phyloP scores from a whole-genome alignment of 2,113 vertebrate genomes.

The Cisticola juncidis region DNA sequence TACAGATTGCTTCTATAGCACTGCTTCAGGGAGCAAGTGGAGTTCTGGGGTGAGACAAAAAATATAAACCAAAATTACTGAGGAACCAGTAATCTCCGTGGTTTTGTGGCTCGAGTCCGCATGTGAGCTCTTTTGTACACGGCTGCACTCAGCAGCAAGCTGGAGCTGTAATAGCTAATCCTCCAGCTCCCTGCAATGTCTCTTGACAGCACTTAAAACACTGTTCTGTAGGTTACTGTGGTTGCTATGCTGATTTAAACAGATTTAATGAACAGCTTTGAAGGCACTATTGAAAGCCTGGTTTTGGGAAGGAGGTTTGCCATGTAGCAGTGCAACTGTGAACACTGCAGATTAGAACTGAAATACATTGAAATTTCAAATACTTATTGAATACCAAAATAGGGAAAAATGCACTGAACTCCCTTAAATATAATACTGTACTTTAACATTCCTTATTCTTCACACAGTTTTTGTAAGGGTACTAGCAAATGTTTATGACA shows the following conservation, averaged over 20 bases:
- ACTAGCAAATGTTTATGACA: not conserved
- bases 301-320: slow-evolving; percentile 11
- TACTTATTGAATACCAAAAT: not conserved
- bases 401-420: not conserved
- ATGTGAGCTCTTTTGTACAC: not conserved
- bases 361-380: not conserved
- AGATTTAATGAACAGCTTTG: slow-evolving; percentile 37
- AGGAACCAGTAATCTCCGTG: not conserved
- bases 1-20: not conserved
- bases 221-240: not conserved
- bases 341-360: not conserved
- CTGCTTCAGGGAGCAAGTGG: not conserved
- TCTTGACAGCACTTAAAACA: slow-evolving; percentile 21
- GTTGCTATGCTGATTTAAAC: slow-evolving; percentile 35
- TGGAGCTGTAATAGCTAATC: not conserved
- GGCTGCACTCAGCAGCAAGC: not conserved
- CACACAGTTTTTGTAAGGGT: not conserved
- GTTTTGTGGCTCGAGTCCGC: not conserved
- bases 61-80: not conserved
- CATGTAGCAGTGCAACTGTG: not conserved
- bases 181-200: not conserved
- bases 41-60: not conserved
- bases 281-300: not conserved
- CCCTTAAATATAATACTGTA: not conserved
- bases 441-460: not conserved